A percentile compares a stretch with the other conserved stretches of the same genome.
phyloP scores from a whole-genome alignment of 2,888 invertebrate genomes.

The Acleris emargana region DNA sequence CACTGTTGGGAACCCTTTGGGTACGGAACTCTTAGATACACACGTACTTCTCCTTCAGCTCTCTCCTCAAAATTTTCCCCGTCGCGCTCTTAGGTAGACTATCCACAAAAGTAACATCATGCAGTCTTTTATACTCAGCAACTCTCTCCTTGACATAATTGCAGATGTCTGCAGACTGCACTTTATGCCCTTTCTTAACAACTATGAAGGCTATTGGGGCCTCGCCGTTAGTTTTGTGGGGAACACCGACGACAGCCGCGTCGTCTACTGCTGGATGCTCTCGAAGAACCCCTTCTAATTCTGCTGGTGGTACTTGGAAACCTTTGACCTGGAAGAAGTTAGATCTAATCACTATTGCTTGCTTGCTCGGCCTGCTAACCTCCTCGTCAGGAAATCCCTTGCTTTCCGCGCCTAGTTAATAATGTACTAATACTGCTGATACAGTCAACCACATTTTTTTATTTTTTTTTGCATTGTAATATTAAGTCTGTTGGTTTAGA shows the following conservation, averaged over 20 bases:
- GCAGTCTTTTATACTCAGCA: constrained; percentile 89
- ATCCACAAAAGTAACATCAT: constrained; percentile 86
- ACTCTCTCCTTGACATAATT: constrained; percentile 87
- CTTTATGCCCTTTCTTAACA: constrained; percentile 51
- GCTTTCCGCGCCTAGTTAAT: no score
- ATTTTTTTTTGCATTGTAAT: no score
- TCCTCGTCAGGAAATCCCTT: no score
- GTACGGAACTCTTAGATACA: constrained; percentile 35
- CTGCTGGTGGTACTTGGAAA: constrained; percentile 90
- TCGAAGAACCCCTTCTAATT: constrained; percentile 88
- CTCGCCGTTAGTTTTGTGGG: constrained; percentile 86
- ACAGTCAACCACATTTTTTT: no score
- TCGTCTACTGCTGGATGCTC: constrained; percentile 87
- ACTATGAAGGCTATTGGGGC: constrained; percentile 41
- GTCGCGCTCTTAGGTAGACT: constrained; percentile 89
- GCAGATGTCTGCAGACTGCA: constrained; percentile 81
- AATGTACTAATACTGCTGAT: no score
- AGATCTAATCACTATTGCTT: no score
- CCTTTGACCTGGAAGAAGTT: constrained; percentile 74
- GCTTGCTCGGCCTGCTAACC: no score
- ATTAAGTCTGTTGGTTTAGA: no score
- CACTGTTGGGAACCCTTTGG: no score
- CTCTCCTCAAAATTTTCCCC: constrained; percentile 90
- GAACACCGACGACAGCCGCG: constrained; percentile 89
- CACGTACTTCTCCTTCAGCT: constrained; percentile 76